phyloP scores from a whole-genome alignment of 2,797 vertebrate genomes.

The Scyliorhinus canicula region DNA sequence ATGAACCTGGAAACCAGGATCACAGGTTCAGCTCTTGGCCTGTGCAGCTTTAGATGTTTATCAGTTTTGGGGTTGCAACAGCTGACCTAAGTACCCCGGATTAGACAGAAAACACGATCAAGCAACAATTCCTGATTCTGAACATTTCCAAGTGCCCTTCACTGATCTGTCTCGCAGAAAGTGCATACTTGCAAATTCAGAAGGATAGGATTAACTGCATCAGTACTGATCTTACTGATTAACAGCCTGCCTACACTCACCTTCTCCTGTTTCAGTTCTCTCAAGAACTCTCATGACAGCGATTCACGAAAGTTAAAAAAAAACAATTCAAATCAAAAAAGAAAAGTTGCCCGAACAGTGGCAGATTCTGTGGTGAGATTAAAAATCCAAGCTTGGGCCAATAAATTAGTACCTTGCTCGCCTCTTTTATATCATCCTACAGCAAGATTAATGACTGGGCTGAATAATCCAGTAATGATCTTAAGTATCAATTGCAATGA shows the following conservation, averaged over 20 bases:
- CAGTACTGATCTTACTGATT: neutral
- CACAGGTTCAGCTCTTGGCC: neutral
- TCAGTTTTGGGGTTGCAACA: neutral
- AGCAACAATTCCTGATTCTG: neutral
- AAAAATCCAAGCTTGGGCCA: neutral
- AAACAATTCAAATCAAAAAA: neutral
- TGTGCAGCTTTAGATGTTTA: neutral
- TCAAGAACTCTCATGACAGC: neutral
- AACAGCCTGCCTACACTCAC: neutral
- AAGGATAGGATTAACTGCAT: neutral
- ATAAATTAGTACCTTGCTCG: neutral
- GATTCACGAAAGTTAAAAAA: neutral
- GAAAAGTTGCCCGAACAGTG: neutral
- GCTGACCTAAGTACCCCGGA: neutral
- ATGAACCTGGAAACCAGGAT: neutral
- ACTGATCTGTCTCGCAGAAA: neutral
- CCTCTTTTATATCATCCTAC: neutral
- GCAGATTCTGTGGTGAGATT: neutral
- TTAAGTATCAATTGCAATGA: neutral
- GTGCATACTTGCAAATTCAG: neutral
- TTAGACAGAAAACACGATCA: neutral
- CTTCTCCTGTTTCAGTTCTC: neutral
- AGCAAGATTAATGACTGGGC: neutral
- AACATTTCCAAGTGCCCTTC: neutral
- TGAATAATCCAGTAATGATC: neutral